Percentiles rank a stretch among this genome's conserved stretches.
These are phyloP conservation scores for Tanytarsus gracilentus DNA, from an alignment of 2,888 invertebrate genomes.

Conservation along the genomic window DNA sequence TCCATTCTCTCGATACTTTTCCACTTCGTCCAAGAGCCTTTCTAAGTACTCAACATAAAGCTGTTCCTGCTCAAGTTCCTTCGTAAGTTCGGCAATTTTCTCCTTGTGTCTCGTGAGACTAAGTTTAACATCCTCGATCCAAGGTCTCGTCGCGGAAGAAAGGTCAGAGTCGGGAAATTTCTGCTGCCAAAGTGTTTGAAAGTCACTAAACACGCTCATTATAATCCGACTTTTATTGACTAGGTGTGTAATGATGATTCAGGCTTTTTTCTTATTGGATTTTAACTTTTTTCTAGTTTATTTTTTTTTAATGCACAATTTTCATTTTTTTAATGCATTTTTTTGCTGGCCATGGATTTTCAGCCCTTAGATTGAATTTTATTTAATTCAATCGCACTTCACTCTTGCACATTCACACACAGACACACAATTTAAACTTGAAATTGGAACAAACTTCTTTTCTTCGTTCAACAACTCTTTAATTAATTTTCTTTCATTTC, in stretches of 20 bases:
- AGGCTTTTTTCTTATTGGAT: slow-evolving; percentile 7
- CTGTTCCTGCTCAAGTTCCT: slow-evolving; percentile 82
- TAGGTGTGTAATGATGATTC: too few relatives aligned
- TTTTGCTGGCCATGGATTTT: too few relatives aligned
- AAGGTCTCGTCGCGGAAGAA: slow-evolving; percentile 82
- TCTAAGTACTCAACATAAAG: slow-evolving; percentile 86
- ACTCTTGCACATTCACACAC: background rate
- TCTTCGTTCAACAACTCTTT: slow-evolving; percentile 11
- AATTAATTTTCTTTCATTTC: slow-evolving; percentile 26
- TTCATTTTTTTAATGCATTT: slow-evolving; percentile 3
- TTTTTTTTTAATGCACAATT: slow-evolving; percentile 1
- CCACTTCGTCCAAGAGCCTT: slow-evolving; percentile 73
- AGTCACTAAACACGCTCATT: slow-evolving; percentile 85
- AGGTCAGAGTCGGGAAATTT: slow-evolving; percentile 83
- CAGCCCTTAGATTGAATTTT: background rate
- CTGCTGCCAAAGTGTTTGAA: slow-evolving; percentile 75
- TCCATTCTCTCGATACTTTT: slow-evolving; percentile 59
- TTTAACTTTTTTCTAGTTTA: background rate
- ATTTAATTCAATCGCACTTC: too few relatives aligned
- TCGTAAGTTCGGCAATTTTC: slow-evolving; percentile 69
- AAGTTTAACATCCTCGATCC: slow-evolving; percentile 87
- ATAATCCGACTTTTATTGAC: background rate
- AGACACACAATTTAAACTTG: background rate
- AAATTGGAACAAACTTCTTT: slow-evolving; percentile 19
- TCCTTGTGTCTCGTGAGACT: slow-evolving; percentile 83